phyloP scores from a whole-genome alignment of 2,888 invertebrate species.

The Psococerastis gibbosa region DNA sequence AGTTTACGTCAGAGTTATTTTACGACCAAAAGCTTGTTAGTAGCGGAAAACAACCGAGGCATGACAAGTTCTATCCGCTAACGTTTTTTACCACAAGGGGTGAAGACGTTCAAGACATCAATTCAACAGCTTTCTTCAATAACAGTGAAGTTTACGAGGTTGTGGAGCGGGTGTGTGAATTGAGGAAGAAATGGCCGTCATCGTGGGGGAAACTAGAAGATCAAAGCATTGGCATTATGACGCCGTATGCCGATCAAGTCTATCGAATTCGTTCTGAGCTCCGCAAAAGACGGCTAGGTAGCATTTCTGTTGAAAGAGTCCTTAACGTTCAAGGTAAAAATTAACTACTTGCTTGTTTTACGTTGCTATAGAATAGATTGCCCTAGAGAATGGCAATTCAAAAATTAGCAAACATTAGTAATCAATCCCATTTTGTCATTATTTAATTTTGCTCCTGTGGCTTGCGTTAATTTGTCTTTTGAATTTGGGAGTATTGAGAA shows the following conservation, averaged over 20 bases:
- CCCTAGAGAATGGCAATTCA: too few relatives aligned
- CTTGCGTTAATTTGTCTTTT: not conserved
- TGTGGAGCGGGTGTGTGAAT: conserved; percentile 50
- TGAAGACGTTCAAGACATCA: conserved; percentile 57
- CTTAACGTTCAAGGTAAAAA: conserved; percentile 58
- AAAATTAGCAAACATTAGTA: too few relatives aligned
- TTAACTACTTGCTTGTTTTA: too few relatives aligned
- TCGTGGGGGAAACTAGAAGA: conserved; percentile 57
- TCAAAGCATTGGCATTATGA: conserved; percentile 64
- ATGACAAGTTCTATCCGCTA: conserved; percentile 50
- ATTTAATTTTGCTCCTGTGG: too few relatives aligned
- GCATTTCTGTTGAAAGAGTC: conserved; percentile 63
- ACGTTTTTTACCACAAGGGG: conserved; percentile 66
- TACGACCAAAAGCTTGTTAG: conserved; percentile 58
- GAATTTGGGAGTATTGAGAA: not conserved
- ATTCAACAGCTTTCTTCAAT: conserved; percentile 65
- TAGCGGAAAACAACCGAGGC: conserved; percentile 48
- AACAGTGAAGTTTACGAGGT: conserved; percentile 65
- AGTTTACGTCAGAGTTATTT: conserved; percentile 61
- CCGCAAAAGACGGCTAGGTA: conserved; percentile 48
- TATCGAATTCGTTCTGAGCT: conserved; percentile 56
- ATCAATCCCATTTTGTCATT: too few relatives aligned
- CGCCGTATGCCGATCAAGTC: conserved; percentile 65
- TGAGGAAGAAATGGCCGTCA: conserved; percentile 53
- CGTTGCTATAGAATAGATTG: too few relatives aligned